Conservation (phyloP, 2,113 vertebrate species). For the Candoia aspera region DNA sequence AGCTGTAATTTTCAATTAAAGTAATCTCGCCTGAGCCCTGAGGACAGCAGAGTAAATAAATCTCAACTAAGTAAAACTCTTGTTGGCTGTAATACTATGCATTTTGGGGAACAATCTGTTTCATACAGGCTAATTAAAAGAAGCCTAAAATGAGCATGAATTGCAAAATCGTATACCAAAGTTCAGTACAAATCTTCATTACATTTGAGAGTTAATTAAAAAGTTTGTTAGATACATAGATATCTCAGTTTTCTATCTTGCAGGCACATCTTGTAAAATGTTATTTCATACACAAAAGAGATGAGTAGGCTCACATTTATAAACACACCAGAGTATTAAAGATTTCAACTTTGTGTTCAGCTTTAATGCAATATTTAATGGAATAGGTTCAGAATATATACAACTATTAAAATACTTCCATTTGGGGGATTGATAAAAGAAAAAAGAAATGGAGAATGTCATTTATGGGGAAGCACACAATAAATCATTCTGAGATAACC, state of each 20-base stretch:
- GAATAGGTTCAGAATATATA: neutral
- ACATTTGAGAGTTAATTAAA: slow-evolving; percentile 4
- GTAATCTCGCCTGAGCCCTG: neutral
- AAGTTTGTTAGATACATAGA: neutral
- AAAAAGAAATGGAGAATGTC: neutral
- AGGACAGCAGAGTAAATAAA: neutral
- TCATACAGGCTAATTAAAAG: slow-evolving; percentile 14
- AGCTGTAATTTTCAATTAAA: slow-evolving; percentile 3
- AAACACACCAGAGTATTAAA: slow-evolving; percentile 1
- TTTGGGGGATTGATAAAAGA: neutral
- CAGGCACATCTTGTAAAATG: neutral
- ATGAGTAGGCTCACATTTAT: neutral
- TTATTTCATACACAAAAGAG: neutral
- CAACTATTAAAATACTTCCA: neutral
- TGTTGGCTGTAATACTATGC: neutral
- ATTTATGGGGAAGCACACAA: neutral
- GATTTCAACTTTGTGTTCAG: neutral
- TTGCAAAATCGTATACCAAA: slow-evolving; percentile 3
- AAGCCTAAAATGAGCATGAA: neutral
- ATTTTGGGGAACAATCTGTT: neutral
- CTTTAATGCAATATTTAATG: neutral
- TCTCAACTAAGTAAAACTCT: neutral
- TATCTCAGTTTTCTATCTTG: neutral
- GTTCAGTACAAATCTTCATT: slow-evolving; percentile 7
- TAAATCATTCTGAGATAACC: neutral